Base-by-base conservation (phyloP, 2,113 vertebrate genomes). In the Penelope pileata region DNA sequence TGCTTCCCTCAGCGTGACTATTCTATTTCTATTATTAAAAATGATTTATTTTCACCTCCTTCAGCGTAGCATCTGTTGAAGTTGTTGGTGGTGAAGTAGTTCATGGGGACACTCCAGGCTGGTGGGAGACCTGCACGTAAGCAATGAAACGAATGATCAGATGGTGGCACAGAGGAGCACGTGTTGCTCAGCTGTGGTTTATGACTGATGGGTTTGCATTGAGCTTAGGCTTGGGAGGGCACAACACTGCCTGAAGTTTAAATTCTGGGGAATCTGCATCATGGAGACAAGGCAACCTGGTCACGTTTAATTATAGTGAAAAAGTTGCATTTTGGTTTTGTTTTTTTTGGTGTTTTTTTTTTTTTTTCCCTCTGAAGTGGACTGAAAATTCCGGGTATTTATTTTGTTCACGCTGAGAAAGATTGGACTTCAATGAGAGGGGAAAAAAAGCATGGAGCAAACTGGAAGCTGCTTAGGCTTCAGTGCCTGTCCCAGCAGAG, bases 401-500 rank as follows among this genome's bases (percentile, higher is more conserved):
- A 2, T 10, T 86, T 60, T 36, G 63, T 54, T 90, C 81, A 89
- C 34, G 56, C 2, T 3, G 64, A 14, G 32, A 51, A 42, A 50
- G 27, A 6, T 9, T 69, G 93, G 58, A 73, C 54, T 38, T 90
- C 87, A 72, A 34, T 6, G 79, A 79, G 81, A 43, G 76, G 50
- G 50, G n/a, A 58, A n/a, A 83, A 70, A 68, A 91, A 90, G 17
- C 0, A 1, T 6, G 73, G 73, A 83, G 80, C 86, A 95, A 83
- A 32, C 72, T 4, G 42, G 64, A 89, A 90, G 79, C 67, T 59
- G 0, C 79, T 83, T 70, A 45, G 63, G 82, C 82, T 86, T 36
- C 77, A 86, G 47, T 58, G 95, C 75, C 59, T 40, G 82, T 95
- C 72, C 90, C 66, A 7, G 69, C 48, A 80, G 92, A 96, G 79